A percentile compares a stretch with the other conserved stretches of the same genome.
Evolutionary conservation across 1,140 invertebrate genomes (phyloP).

Genomic region (Aphis craccivora): DNA sequence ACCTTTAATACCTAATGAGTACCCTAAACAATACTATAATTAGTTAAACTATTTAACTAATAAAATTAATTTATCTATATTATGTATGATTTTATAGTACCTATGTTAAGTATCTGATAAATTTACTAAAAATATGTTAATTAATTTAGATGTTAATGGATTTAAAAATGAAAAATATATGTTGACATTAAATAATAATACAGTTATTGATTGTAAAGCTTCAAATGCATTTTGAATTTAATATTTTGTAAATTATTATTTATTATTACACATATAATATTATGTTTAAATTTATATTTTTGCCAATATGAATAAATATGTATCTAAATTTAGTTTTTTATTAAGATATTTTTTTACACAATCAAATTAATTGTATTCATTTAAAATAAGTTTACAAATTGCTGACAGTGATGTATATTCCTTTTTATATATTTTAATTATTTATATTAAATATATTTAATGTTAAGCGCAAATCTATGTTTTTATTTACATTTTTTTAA

Average conservation of each 20-base stretch:
- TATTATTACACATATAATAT: background rate
- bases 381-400: background rate
- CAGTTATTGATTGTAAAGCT: background rate
- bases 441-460: background rate
- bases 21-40: constrained; percentile 4
- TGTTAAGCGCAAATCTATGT: background rate
- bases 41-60: constrained; percentile 36
- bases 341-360: background rate
- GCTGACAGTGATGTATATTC: background rate
- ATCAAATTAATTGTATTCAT: background rate
- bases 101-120: constrained; percentile 12
- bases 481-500: background rate
- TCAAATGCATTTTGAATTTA: background rate
- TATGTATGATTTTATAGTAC: background rate
- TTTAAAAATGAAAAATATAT: background rate
- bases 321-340: background rate
- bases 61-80: background rate
- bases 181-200: background rate
- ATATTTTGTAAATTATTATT: background rate
- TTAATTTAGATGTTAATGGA: background rate
- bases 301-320: background rate
- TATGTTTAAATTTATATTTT: background rate
- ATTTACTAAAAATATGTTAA: background rate
- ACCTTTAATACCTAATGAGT: constrained; percentile 40
- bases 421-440: constrained; percentile 1